Conservation (phyloP, 1,140 invertebrate species). For the Drosophila trapezifrons region DNA sequence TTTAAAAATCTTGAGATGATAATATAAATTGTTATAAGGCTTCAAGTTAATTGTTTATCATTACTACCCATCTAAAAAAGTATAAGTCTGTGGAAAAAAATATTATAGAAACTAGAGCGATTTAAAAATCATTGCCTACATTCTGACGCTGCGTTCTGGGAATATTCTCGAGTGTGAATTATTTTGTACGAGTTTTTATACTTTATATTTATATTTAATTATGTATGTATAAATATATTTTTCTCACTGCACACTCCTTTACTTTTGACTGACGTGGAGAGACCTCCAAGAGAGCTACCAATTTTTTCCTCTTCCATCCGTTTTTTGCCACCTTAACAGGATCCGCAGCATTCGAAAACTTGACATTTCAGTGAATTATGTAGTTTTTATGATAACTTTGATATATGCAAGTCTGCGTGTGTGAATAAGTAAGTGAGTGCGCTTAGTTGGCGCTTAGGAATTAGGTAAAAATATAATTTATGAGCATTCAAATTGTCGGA, state of each 20-base stretch:
- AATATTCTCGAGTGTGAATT: not conserved
- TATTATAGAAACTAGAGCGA: too few species aligned
- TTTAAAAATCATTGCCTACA: not conserved
- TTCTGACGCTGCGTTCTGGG: not conserved
- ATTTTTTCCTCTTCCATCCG: conserved; percentile 36
- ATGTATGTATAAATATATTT: not conserved
- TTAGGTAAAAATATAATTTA: conserved; percentile 75
- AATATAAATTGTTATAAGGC: too few species aligned
- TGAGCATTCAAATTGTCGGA: conserved; percentile 44
- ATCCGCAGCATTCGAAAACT: conserved; percentile 37
- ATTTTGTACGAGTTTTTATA: too few species aligned
- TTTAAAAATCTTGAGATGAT: not conserved
- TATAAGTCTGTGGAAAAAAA: too few species aligned
- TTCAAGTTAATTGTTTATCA: too few species aligned
- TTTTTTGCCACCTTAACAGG: conserved; percentile 21
- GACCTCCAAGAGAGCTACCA: conserved; percentile 56
- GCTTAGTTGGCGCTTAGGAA: conserved; percentile 46
- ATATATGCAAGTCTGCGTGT: conserved; percentile 55
- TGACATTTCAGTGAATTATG: conserved; percentile 80
- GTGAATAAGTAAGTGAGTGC: conserved; percentile 5
- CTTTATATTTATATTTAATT: not conserved
- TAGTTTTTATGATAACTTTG: conserved; percentile 69
- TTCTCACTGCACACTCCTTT: conserved; percentile 38
- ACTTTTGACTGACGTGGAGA: conserved; percentile 69
- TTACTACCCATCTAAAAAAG: not conserved